These are phyloP conservation scores for Tetramorium alpestre DNA, from an alignment of 1,140 invertebrate genomes.

Conservation along the genomic window DNA sequence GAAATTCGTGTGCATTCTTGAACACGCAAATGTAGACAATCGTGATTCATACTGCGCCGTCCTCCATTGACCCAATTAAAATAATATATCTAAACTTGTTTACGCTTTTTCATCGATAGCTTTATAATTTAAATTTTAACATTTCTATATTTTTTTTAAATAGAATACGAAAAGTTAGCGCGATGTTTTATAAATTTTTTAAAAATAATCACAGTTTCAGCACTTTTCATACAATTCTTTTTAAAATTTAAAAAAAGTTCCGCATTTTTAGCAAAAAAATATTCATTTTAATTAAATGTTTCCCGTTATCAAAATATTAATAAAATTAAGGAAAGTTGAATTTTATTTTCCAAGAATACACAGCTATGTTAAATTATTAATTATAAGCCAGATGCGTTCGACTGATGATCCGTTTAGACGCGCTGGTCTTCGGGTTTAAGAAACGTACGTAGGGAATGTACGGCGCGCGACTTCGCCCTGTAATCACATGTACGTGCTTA, in stretches of 20 bases:
- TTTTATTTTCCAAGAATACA: neutral
- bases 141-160: neutral
- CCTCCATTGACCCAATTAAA: slow-evolving; percentile 25
- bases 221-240: no score
- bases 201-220: no score
- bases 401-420: slow-evolving; percentile 69
- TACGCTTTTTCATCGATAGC: neutral
- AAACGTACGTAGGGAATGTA: slow-evolving; percentile 3
- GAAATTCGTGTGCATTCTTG: neutral
- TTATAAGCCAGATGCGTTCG: slow-evolving; percentile 54
- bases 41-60: slow-evolving; percentile 63
- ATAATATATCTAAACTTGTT: slow-evolving; percentile 52
- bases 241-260: no score
- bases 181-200: no score
- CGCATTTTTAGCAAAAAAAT: no score
- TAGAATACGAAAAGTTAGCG: neutral
- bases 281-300: neutral
- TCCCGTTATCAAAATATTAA: neutral
- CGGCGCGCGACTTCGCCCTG: slow-evolving; percentile 59
- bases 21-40: neutral
- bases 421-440: slow-evolving; percentile 49
- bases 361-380: slow-evolving; percentile 62
- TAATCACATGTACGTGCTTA: slow-evolving; percentile 75
- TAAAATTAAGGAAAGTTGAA: neutral
- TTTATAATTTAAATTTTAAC: neutral